Percentiles rank a stretch among this genome's conserved stretches.
phyloP scores from a whole-genome alignment of 2,113 vertebrate species.

The Ochotona curzoniae region DNA sequence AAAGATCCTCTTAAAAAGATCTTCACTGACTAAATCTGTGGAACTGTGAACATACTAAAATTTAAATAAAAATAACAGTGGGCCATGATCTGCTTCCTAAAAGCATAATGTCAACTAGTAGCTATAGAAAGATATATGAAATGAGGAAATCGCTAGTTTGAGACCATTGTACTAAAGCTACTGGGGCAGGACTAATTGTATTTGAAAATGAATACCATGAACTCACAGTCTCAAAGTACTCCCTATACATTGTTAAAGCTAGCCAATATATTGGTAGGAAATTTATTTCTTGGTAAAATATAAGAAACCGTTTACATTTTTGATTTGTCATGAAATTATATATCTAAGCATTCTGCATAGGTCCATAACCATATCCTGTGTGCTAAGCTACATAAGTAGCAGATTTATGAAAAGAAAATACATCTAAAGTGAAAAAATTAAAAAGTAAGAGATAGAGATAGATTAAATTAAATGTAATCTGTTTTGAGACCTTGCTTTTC shows the following conservation, averaged over 20 bases:
- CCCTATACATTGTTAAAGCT: not conserved
- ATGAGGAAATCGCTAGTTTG: not conserved
- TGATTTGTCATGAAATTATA: conserved; percentile 13
- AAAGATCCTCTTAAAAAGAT: not conserved
- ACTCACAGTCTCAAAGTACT: not conserved
- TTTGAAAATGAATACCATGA: not conserved
- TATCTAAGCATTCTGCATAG: not conserved
- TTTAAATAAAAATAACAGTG: not conserved
- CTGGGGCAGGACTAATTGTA: not conserved
- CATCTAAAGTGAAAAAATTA: conserved; percentile 1
- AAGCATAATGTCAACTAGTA: not conserved
- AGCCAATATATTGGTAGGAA: not conserved
- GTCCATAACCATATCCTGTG: not conserved
- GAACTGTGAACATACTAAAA: not conserved
- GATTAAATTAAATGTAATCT: not conserved
- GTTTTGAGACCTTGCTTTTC: not conserved
- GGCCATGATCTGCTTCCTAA: not conserved
- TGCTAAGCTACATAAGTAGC: conserved; percentile 21
- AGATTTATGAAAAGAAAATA: not conserved
- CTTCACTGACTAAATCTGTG: not conserved
- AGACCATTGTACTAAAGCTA: not conserved
- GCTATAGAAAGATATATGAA: not conserved
- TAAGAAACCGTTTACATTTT: not conserved
- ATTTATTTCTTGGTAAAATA: not conserved
- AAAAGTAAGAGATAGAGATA: not conserved